phyloP scores from a whole-genome alignment of 2,113 vertebrate species.

The Drymodes brunneopygia region DNA sequence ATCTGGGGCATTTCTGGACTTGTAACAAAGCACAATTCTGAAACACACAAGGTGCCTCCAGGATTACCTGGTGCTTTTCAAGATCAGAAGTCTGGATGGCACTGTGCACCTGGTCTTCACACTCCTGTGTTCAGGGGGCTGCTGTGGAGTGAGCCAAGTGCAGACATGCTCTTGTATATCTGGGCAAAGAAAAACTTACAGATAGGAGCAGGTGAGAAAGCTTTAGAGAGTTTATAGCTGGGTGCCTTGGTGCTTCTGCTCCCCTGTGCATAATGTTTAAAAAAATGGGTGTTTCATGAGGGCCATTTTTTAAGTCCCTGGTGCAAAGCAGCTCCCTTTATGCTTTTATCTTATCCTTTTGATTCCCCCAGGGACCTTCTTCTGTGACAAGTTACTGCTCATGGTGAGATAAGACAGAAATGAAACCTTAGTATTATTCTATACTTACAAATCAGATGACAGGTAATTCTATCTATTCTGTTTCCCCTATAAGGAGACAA shows the following conservation, averaged over 20 bases:
- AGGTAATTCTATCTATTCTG: background rate
- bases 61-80: background rate
- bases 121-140: background rate
- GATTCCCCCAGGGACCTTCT: background rate
- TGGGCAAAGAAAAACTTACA: background rate
- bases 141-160: background rate
- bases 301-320: background rate
- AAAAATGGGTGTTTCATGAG: background rate
- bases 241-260: background rate
- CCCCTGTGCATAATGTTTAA: background rate
- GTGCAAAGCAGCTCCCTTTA: background rate
- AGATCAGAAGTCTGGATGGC: background rate
- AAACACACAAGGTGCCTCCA: background rate
- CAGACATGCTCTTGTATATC: background rate
- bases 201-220: background rate
- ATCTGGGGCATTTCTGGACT: background rate
- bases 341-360: background rate
- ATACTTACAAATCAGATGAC: background rate
- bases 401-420: background rate
- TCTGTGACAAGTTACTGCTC: background rate
- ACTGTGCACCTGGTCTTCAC: background rate
- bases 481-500: background rate
- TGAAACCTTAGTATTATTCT: background rate
- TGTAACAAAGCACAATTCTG: background rate
- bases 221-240: background rate